Conservation (phyloP, 2,797 vertebrate genomes). For the Enteromius viviparus region DNA sequence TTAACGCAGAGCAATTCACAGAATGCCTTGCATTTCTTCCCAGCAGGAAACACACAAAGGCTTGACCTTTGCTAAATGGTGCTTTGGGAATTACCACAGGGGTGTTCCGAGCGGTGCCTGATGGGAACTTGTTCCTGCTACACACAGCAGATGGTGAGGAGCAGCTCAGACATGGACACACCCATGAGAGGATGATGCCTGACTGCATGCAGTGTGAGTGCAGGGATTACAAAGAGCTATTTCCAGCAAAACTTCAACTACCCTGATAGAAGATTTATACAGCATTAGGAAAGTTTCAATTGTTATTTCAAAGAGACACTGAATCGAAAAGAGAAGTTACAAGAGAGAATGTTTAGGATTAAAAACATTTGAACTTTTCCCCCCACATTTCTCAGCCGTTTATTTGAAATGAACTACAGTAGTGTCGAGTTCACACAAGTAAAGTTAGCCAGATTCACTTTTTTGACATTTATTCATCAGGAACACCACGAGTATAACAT, state of each 20-base stretch:
- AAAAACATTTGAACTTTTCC: not conserved
- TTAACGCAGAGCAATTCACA: not conserved
- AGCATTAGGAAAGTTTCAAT: not conserved
- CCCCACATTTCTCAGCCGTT: not conserved
- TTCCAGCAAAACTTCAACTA: not conserved
- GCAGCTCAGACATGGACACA: not conserved
- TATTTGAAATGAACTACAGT: not conserved
- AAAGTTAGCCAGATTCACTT: not conserved
- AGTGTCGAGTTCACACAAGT: not conserved
- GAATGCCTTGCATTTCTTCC: not conserved
- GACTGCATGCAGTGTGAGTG: not conserved
- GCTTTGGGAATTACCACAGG: not conserved
- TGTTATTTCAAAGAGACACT: not conserved
- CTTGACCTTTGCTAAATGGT: not conserved
- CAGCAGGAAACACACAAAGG: constrained; percentile 6
- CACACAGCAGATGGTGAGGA: not conserved
- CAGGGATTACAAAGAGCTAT: not conserved
- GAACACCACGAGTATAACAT: not conserved
- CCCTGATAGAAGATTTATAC: not conserved
- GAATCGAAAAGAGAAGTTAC: not conserved
- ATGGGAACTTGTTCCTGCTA: not conserved
- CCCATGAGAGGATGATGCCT: not conserved
- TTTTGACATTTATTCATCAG: not conserved
- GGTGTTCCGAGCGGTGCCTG: not conserved
- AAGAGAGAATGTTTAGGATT: not conserved